These are phyloP conservation scores for Hephaestus fuliginosus DNA, from an alignment of 2,797 vertebrate species.

Conservation along the genomic window DNA sequence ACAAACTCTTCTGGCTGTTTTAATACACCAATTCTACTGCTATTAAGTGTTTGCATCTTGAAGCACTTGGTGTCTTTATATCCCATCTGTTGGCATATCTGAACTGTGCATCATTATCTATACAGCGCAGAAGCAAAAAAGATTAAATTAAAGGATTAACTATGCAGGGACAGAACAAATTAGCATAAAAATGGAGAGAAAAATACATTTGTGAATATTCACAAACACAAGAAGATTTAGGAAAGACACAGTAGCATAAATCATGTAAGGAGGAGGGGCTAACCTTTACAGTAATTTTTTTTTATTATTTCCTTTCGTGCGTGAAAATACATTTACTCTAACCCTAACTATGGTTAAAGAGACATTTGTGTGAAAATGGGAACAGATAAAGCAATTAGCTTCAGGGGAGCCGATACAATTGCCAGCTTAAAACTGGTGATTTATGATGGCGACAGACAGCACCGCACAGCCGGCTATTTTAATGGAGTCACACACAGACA, in stretches of 20 bases:
- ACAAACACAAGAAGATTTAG: background rate
- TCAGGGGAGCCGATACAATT: background rate
- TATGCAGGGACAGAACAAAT: background rate
- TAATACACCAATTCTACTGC: background rate
- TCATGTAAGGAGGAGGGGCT: background rate
- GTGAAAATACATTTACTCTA: background rate
- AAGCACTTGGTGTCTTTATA: background rate
- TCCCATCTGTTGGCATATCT: background rate
- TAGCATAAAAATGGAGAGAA: background rate
- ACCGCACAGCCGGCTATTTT: background rate
- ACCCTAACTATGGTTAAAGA: background rate
- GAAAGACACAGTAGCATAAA: background rate
- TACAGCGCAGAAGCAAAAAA: background rate
- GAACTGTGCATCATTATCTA: background rate
- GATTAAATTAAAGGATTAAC: background rate
- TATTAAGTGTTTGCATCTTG: background rate
- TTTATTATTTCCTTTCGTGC: background rate
- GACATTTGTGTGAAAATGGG: background rate
- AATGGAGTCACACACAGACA: constrained; percentile 25
- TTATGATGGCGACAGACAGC: constrained; percentile 18
- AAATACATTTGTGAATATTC: background rate
- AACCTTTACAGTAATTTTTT: background rate
- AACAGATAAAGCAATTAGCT: constrained; percentile 18
- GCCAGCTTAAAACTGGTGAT: constrained; percentile 13
- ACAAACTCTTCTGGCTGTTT: background rate